A percentile compares a stretch with the other conserved stretches of the same genome.
Conservation (phyloP, 2,797 vertebrate species). For the Sebastes kiyomatsui region DNA sequence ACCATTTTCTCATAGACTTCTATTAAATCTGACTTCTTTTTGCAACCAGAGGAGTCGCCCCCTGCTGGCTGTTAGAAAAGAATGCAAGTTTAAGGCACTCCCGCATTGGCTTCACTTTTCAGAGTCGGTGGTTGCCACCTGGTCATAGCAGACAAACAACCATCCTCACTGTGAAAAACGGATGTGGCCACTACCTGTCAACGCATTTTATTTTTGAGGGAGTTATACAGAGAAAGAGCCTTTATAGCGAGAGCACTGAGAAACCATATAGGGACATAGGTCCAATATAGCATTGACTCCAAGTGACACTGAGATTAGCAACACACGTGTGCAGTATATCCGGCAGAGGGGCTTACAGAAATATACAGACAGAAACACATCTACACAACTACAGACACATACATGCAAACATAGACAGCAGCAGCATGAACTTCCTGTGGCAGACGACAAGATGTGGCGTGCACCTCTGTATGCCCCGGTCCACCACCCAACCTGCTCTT, state of each 20-base stretch:
- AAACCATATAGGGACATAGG: conserved; percentile 68
- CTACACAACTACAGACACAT: conserved; percentile 19
- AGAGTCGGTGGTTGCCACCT: too few relatives aligned
- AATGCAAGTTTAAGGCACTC: too few relatives aligned
- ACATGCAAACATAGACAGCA: conserved; percentile 25
- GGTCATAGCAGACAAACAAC: conserved; percentile 7
- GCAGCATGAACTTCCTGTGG: conserved; percentile 39
- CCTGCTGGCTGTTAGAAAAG: too few relatives aligned
- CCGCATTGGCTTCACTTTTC: too few relatives aligned
- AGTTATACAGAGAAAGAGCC: conserved; percentile 60
- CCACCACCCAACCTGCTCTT: conserved; percentile 86
- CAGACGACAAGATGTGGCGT: conserved; percentile 66
- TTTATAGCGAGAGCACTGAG: conserved; percentile 46
- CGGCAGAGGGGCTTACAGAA: conserved; percentile 44
- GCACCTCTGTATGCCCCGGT: conserved; percentile 71
- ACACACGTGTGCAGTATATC: conserved; percentile 48
- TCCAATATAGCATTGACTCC: conserved; percentile 69
- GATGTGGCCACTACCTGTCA: conserved; percentile 21
- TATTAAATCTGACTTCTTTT: too few relatives aligned
- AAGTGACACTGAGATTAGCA: conserved; percentile 70
- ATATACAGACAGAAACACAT: conserved; percentile 30
- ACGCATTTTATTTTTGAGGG: conserved; percentile 55
- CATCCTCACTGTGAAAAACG: conserved; percentile 27
- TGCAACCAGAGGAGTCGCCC: too few relatives aligned
- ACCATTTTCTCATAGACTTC: too few relatives aligned